Percentiles rank a stretch among this genome's conserved stretches.
Evolutionary conservation across 2,113 vertebrate species (phyloP).

Genomic region (Aegithalos caudatus): DNA sequence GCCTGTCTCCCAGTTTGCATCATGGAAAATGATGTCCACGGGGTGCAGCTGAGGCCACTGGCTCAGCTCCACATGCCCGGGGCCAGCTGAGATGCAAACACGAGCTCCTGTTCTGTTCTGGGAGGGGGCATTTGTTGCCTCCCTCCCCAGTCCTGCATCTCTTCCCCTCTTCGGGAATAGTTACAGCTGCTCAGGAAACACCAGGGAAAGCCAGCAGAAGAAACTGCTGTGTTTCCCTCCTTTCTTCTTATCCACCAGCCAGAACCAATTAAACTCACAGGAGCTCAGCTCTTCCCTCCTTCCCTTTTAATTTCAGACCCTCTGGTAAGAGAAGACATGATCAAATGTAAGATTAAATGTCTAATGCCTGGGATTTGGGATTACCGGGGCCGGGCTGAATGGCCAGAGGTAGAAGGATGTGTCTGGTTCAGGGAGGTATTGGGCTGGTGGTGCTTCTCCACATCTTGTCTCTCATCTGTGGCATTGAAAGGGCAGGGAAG

Average conservation of each 20-base stretch:
- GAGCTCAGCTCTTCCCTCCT: neutral
- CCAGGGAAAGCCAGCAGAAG: neutral
- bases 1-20: neutral
- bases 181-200: neutral
- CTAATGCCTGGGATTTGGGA: conserved; percentile 33
- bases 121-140: neutral
- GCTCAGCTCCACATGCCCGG: neutral
- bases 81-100: neutral
- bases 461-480: neutral
- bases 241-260: neutral
- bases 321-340: neutral
- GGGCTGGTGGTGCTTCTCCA: neutral
- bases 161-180: neutral
- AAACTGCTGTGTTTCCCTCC: neutral
- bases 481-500: neutral
- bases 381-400: neutral
- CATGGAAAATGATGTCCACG: conserved; percentile 8
- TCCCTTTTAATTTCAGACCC: conserved; percentile 37
- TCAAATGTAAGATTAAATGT: conserved; percentile 42
- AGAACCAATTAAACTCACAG: neutral
- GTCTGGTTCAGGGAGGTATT: neutral
- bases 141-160: neutral
- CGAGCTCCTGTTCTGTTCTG: neutral
- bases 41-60: neutral
- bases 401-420: neutral